Conservation (phyloP, 2,797 vertebrate species). For the Prunella strophiata region DNA sequence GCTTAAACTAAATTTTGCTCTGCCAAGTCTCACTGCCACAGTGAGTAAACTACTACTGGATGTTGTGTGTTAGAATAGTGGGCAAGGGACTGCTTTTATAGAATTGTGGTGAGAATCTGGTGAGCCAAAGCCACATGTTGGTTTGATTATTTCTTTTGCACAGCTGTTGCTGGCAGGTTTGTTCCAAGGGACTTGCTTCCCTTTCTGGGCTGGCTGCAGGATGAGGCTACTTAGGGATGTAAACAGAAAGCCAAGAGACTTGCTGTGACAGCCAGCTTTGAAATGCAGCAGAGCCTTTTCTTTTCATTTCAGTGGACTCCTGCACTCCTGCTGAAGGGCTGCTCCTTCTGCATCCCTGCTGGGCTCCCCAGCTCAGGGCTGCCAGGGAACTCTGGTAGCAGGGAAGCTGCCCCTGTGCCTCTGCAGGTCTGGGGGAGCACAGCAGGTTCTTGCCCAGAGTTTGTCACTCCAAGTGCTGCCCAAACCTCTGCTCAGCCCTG, state of each 20-base stretch:
- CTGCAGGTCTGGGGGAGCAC: neutral
- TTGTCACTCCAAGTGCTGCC: neutral
- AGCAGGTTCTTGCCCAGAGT: neutral
- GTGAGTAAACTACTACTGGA: constrained; percentile 11
- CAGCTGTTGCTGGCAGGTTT: constrained; percentile 38
- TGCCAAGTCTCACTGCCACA: constrained; percentile 55
- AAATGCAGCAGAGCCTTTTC: neutral
- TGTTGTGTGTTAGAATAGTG: neutral
- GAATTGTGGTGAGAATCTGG: constrained; percentile 7
- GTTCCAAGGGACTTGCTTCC: neutral
- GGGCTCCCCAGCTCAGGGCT: neutral
- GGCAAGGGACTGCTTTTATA: neutral
- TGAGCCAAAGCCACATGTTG: constrained; percentile 27
- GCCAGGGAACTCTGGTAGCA: neutral
- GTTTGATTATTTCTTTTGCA: neutral
- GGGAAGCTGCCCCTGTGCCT: neutral
- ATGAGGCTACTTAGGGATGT: constrained; percentile 5
- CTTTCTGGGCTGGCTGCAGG: constrained; percentile 7
- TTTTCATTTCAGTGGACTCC: neutral
- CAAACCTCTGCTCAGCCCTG: neutral
- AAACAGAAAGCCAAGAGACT: neutral
- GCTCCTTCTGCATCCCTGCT: neutral
- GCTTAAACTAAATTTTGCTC: neutral
- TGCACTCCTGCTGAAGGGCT: neutral
- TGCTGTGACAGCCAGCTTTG: constrained; percentile 5